A percentile compares a stretch with the other conserved stretches of the same genome.
Evolutionary conservation across 2,888 invertebrate genomes (phyloP).

Genomic region (Apeira syringaria): DNA sequence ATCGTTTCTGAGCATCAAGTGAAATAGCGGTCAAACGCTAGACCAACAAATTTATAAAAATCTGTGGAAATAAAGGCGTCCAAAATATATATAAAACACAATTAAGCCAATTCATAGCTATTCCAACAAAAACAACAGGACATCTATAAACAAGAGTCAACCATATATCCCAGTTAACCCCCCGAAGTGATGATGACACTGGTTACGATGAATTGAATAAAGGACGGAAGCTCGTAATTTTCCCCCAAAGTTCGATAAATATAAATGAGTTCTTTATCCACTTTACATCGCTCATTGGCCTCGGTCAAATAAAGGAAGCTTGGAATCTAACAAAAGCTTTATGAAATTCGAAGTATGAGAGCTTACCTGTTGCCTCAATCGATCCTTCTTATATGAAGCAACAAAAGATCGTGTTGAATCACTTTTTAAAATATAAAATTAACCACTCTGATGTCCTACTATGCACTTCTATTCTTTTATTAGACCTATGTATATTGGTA

Average conservation of each 20-base stretch:
- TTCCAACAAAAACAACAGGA: not conserved
- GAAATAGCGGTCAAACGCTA: too few species aligned
- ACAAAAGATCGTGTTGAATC: conserved; percentile 1
- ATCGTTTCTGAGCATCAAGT: too few species aligned
- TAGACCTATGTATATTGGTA: too few species aligned
- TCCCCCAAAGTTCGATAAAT: conserved; percentile 16
- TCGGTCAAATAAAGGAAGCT: conserved; percentile 21
- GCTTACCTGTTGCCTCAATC: conserved; percentile 38
- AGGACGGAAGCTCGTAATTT: conserved; percentile 11
- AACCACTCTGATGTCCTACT: too few species aligned
- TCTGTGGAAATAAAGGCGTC: too few species aligned
- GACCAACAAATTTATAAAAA: too few species aligned
- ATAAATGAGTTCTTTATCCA: conserved; percentile 26
- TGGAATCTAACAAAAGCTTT: conserved; percentile 34
- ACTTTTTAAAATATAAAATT: conserved; percentile 2
- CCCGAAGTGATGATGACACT: not conserved
- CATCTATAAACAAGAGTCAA: not conserved
- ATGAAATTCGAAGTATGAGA: conserved; percentile 27
- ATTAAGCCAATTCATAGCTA: not conserved
- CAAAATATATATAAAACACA: too few species aligned
- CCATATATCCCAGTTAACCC: conserved; percentile 1
- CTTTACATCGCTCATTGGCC: conserved; percentile 9
- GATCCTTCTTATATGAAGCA: conserved; percentile 5
- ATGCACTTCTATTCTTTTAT: too few species aligned
- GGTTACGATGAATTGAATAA: conserved; percentile 15